Percentiles rank a stretch among this genome's conserved stretches.
phyloP scores from a whole-genome alignment of 2,888 invertebrate species.

The Agrochola litura region DNA sequence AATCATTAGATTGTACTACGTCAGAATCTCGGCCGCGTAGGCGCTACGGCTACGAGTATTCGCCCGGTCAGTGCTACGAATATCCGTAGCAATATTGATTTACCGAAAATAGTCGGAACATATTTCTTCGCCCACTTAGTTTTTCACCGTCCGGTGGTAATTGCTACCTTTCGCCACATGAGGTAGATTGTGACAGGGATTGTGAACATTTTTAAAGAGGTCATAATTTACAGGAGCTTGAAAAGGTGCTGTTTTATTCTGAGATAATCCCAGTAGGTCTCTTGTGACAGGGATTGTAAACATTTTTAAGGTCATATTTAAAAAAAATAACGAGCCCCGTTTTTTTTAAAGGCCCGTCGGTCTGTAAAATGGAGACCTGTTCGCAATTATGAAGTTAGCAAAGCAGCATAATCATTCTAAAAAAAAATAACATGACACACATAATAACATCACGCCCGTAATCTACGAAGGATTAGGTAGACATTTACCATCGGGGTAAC shows the following conservation, averaged over 20 bases:
- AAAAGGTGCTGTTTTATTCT: background rate
- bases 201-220: slow-evolving; percentile 27
- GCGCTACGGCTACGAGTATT: slow-evolving; percentile 38
- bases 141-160: slow-evolving; percentile 24
- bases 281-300: background rate
- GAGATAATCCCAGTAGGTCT: background rate
- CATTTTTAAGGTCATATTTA: background rate
- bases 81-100: slow-evolving; percentile 54
- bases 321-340: background rate
- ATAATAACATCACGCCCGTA: no score
- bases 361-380: no score
- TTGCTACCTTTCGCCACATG: slow-evolving; percentile 28
- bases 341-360: no score
- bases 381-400: no score
- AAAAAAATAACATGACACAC: no score
- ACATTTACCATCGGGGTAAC: no score
- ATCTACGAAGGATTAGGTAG: no score
- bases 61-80: slow-evolving; percentile 32
- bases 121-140: slow-evolving; percentile 35
- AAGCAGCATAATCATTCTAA: no score
- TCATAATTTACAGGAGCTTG: background rate
- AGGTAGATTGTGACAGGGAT: background rate
- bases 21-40: slow-evolving; percentile 31
- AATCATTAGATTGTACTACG: background rate
- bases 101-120: slow-evolving; percentile 37